phyloP scores from a whole-genome alignment of 2,888 invertebrate species.

The Chironomus riparius region DNA sequence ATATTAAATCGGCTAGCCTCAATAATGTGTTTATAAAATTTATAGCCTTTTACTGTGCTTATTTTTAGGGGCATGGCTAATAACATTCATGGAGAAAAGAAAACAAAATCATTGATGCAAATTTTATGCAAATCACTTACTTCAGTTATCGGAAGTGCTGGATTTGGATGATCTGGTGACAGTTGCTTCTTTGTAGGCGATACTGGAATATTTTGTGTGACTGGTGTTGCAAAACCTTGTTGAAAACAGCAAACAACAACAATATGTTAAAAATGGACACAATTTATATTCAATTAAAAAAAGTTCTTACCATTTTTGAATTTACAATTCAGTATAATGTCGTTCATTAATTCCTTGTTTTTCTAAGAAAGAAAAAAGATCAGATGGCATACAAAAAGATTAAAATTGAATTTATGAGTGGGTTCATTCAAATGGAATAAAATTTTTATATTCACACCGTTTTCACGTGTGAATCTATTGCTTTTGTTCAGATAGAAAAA shows the following conservation, averaged over 20 bases:
- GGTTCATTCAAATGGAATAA: neutral
- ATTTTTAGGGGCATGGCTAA: neutral
- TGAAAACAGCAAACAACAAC: neutral
- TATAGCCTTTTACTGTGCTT: neutral
- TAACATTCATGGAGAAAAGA: neutral
- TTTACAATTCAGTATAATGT: slow-evolving; percentile 56
- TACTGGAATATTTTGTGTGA: slow-evolving; percentile 41
- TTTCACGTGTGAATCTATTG: too few species aligned
- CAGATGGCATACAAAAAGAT: neutral
- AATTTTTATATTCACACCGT: too few species aligned
- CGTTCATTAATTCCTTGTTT: slow-evolving; percentile 68
- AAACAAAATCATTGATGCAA: neutral
- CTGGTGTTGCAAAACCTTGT: slow-evolving; percentile 47
- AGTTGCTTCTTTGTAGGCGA: slow-evolving; percentile 49
- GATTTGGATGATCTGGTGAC: slow-evolving; percentile 57
- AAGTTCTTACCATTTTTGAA: slow-evolving; percentile 54
- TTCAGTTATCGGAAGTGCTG: slow-evolving; percentile 57
- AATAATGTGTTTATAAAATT: neutral
- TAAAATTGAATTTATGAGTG: neutral
- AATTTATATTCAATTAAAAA: neutral
- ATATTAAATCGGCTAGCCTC: too few species aligned
- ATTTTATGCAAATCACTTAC: slow-evolving; percentile 37
- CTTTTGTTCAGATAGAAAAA: too few species aligned
- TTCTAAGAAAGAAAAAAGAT: slow-evolving; percentile 44
- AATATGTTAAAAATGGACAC: too few species aligned